These are phyloP conservation scores for Meganola albula DNA, from an alignment of 2,888 invertebrate genomes.

Conservation along the genomic window DNA sequence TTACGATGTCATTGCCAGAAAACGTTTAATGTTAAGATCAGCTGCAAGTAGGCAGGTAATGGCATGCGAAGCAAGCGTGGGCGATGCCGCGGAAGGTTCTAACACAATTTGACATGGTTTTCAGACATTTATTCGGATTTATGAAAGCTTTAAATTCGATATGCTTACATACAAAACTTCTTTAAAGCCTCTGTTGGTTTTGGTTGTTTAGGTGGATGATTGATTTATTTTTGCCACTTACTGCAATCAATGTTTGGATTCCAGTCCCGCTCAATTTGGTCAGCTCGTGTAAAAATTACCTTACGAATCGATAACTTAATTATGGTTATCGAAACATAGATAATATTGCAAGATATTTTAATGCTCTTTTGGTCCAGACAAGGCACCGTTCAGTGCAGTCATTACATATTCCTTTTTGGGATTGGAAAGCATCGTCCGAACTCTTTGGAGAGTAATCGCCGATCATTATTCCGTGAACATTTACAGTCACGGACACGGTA, in stretches of 20 bases:
- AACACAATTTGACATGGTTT: conserved; percentile 41
- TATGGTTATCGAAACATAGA: conserved; percentile 23
- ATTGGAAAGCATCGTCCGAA: conserved; percentile 36
- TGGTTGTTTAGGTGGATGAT: conserved; percentile 17
- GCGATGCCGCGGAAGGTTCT: conserved; percentile 44
- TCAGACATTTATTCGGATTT: conserved; percentile 35
- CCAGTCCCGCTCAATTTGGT: too few relatives aligned
- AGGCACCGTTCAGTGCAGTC: conserved; percentile 32
- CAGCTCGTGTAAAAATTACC: too few relatives aligned
- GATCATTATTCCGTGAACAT: conserved; percentile 38
- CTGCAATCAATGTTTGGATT: background rate
- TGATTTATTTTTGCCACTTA: conserved; percentile 14
- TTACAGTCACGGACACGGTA: conserved; percentile 33
- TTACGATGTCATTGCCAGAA: conserved; percentile 28
- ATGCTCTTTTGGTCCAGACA: conserved; percentile 14
- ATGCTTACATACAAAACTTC: conserved; percentile 14
- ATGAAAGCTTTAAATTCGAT: conserved; percentile 23
- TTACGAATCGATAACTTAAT: too few relatives aligned
- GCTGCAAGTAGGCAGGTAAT: conserved; percentile 44
- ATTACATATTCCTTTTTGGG: conserved; percentile 39
- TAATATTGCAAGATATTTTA: conserved; percentile 24
- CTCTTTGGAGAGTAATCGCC: conserved; percentile 30
- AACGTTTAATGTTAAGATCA: conserved; percentile 36
- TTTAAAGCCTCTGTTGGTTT: conserved; percentile 11
- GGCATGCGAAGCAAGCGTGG: conserved; percentile 45